phyloP scores from a whole-genome alignment of 2,113 vertebrate genomes.

The Aviceda subcristata region DNA sequence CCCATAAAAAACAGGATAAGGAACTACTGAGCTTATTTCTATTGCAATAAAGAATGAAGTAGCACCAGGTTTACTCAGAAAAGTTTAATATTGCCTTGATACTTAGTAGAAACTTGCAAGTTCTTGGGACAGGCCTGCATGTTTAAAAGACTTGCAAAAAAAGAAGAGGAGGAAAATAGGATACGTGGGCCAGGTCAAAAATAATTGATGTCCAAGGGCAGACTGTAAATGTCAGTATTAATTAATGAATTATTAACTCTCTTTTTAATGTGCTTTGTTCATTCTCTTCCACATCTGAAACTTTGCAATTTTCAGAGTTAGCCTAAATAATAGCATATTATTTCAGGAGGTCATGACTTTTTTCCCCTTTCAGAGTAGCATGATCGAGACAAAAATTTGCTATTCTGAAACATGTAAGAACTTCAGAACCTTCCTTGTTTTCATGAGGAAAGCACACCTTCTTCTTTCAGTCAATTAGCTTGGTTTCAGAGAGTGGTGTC shows the following conservation, averaged over 20 bases:
- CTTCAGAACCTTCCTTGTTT: not conserved
- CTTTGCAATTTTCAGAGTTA: not conserved
- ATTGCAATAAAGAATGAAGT: not conserved
- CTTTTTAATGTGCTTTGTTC: not conserved
- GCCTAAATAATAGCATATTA: not conserved
- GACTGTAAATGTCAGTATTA: not conserved
- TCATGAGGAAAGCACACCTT: not conserved
- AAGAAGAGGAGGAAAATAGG: not conserved
- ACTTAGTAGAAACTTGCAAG: not conserved
- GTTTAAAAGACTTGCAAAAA: not conserved
- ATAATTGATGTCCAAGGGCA: not conserved
- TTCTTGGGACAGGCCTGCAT: not conserved
- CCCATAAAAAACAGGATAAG: fast-evolving
- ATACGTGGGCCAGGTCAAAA: not conserved
- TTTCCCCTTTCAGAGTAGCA: not conserved
- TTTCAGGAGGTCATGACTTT: not conserved
- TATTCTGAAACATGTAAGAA: not conserved
- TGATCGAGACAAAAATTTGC: not conserved
- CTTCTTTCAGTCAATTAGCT: not conserved
- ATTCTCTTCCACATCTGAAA: not conserved
- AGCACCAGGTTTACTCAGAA: not conserved
- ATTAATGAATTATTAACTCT: not conserved
- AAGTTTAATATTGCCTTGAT: not conserved
- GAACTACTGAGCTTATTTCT: not conserved
- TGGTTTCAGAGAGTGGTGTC: not conserved